Evolutionary conservation across 2,888 invertebrate species (phyloP), one percentile per base, ranked within the genome.

Genomic region (Eupelmus urozonus): DNA sequence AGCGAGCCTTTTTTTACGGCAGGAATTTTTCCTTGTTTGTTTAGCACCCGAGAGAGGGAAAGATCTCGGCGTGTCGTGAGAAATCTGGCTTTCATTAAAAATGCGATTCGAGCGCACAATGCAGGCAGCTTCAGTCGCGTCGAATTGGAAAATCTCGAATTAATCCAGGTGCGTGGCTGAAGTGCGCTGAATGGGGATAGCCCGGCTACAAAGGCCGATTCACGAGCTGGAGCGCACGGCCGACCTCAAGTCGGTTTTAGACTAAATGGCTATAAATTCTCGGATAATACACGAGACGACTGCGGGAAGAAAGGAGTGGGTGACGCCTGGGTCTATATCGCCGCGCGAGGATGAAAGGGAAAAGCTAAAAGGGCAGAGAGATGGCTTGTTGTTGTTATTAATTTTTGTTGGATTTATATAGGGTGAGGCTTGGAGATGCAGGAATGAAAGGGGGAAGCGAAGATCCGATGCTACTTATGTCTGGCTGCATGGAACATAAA

Each of bases 101-200:
- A 11, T 16, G 65, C 45, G n/a, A 27, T 27, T 18, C 69, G 25
- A 57, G 51, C 13, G 60, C 9, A 55, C 63, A 57, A 25, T 34
- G 53, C 18, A 34, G 11, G 25, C 16, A 18, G n/a, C n/a, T n/a
- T n/a, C n/a, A 9, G 11, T 71, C 73, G 79, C 73, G 73, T 67
- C 76, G 73, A 80, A 80, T 80, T 23, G 79, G 79, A 80, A 80
- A 80, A 76, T 69, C 79, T 70, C 69, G 73, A 76, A 80, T 80
- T 80, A 76, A 80, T 80, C 79, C 69, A 73, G 79, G 51, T 76
- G 76, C 57, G 59, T 18, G 29, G 45, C 27, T 45, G 49, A 57
- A 29, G 53, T 18, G 49, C 29, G 7, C 13, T 74, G 78, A 74
- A 69, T 69, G 25, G 25, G 40, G 23, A 13, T 20, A 16, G 53